A percentile compares a stretch with the other conserved stretches of the same genome.
Conservation (phyloP, 2,113 vertebrate genomes). For the Cercopithecus mona region DNA sequence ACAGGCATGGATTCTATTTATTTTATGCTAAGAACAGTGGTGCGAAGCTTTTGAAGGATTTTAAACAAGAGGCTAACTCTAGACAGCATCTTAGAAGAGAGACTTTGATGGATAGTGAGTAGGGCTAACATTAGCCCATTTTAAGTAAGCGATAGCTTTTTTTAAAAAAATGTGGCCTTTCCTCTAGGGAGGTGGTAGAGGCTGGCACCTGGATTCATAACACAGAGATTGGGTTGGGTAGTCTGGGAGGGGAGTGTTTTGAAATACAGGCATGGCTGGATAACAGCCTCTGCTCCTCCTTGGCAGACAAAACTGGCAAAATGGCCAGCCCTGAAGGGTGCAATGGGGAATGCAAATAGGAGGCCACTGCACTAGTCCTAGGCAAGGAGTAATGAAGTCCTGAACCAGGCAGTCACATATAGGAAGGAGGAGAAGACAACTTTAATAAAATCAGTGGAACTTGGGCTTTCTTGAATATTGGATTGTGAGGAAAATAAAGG, state of each 20-base stretch:
- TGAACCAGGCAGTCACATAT: rapidly evolving
- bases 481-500: background rate
- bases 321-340: background rate
- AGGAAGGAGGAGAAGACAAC: background rate
- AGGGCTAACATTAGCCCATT: background rate
- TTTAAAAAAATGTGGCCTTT: background rate
- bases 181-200: background rate
- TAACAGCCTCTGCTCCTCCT: rapidly evolving
- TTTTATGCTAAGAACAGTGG: background rate
- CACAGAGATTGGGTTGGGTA: background rate
- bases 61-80: background rate
- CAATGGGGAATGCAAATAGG: rapidly evolving
- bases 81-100: background rate
- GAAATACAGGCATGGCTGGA: background rate
- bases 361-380: background rate
- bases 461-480: background rate
- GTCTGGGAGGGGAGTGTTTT: too few species aligned
- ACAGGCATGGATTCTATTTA: background rate
- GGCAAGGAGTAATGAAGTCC: background rate
- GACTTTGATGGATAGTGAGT: background rate
- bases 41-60: background rate
- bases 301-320: background rate
- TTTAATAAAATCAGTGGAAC: background rate
- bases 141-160: background rate
- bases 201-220: background rate